Percentiles rank a stretch among this genome's conserved stretches.
These are phyloP conservation scores for Scartelaos histophorus DNA, from an alignment of 2,113 vertebrate genomes.

Conservation along the genomic window DNA sequence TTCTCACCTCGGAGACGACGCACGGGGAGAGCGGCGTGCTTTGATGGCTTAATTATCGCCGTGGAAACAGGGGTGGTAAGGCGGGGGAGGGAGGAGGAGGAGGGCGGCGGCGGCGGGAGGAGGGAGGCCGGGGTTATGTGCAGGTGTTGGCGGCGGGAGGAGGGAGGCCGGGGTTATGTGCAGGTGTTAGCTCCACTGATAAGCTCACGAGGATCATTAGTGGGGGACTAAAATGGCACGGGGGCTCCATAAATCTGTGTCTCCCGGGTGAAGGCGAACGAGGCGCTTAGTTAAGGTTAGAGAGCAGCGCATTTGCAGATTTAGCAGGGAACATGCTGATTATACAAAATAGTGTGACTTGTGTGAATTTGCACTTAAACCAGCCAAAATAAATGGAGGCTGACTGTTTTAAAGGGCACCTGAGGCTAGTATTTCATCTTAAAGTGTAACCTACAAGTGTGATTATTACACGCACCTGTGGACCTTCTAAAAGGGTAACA, in stretches of 20 bases:
- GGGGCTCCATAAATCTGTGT: slow-evolving; percentile 58
- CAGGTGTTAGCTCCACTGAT: slow-evolving; percentile 58
- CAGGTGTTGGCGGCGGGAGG: slow-evolving; percentile 53
- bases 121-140: slow-evolving; percentile 47
- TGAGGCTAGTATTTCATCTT: slow-evolving; percentile 3
- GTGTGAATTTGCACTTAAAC: neutral
- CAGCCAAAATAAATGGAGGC: slow-evolving; percentile 5
- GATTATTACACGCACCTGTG: neutral
- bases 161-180: slow-evolving; percentile 46
- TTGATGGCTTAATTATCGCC: slow-evolving; percentile 80
- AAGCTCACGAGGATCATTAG: slow-evolving; percentile 67
- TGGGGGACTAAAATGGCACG: slow-evolving; percentile 58
- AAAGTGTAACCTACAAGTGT: slow-evolving; percentile 6
- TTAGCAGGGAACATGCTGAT: slow-evolving; percentile 11
- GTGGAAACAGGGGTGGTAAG: slow-evolving; percentile 71
- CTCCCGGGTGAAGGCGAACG: slow-evolving; percentile 43
- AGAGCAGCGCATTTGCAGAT: neutral
- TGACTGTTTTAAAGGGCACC: slow-evolving; percentile 9
- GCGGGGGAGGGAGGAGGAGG: slow-evolving; percentile 18
- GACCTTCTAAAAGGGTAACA: neutral
- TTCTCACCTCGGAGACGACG: slow-evolving; percentile 75
- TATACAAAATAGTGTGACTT: slow-evolving; percentile 1
- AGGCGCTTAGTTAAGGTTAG: slow-evolving; percentile 40
- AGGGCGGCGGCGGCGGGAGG: too few species aligned
- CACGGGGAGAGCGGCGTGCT: slow-evolving; percentile 71